Evolutionary conservation across 2,113 vertebrate genomes (phyloP), one percentile per base, ranked within the genome.

Genomic region (Tamias sibiricus): DNA sequence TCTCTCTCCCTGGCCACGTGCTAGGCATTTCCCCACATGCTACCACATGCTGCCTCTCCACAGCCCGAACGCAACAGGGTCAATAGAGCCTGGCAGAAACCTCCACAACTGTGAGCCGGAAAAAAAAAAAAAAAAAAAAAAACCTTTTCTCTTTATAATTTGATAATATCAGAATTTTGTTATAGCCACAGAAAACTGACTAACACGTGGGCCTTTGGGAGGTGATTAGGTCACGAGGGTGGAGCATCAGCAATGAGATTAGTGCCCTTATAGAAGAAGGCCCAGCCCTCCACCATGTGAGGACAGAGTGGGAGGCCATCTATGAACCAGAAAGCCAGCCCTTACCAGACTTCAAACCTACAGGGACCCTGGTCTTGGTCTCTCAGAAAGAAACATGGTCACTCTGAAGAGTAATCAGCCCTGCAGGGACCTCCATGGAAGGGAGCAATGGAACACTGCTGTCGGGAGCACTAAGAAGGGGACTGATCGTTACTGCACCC

Each of bases 341-440:
- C 54, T 20, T 16, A 14, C 52, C 54, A 37, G 40, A 49, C 54
- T 49, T 26, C 54, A 37, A 7, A 26, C 19, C 64, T 19, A 13
- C 66, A 2, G 0, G 49, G 16, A 9, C 32, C 2, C 14, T 16
- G 69, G 26, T 5, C 42, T 62, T 19, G 32, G 47, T 8, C 8
- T 42, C n/a, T n/a, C n/a, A 68, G 6, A 32, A 44, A 80, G 32
- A 76, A 22, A 16, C 62, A 22, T 5, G 26, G 35, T 82, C 59
- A 19, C 44, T 32, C 8, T 64, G 22, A 57, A 91, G 2, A 16
- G 8, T 40, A 17, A 30, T 44, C 26, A 19, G 37, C 37, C 37
- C n/a, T 22, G 9, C 19, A 0, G 10, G 1, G 3, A 30, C 86
- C 37, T 16, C 16, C 10, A 0, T 0, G 6, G 14, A 13, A 81